Conservation (phyloP, 2,888 invertebrate genomes). For the Rhagonycha lutea region DNA sequence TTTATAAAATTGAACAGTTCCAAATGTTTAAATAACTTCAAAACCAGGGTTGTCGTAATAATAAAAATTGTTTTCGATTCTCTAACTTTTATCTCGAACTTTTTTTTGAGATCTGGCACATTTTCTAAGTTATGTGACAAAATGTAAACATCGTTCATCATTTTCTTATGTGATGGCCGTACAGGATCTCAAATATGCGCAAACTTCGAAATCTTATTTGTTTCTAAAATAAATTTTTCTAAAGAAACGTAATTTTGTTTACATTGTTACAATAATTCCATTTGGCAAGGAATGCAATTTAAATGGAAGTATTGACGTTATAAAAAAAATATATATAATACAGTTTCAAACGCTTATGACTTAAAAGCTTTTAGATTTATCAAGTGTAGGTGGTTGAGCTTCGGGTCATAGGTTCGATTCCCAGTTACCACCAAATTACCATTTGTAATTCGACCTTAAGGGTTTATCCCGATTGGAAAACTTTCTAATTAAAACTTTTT, state of each 20-base stretch:
- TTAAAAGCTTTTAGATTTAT: neutral
- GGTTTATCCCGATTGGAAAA: no score
- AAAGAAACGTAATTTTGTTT: neutral
- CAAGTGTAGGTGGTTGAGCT: neutral
- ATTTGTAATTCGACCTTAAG: no score
- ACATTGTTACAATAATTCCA: neutral
- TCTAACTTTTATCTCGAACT: neutral
- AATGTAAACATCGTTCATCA: neutral
- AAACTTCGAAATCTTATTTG: neutral
- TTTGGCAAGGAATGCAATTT: neutral
- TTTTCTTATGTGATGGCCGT: neutral
- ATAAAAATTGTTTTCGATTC: no score
- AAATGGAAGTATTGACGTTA: neutral
- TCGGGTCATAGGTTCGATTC: no score
- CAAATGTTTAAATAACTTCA: no score
- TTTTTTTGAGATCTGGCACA: neutral
- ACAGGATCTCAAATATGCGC: neutral
- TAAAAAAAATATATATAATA: neutral
- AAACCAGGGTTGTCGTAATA: no score
- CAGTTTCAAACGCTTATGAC: neutral
- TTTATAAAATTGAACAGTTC: no score
- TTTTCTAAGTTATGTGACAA: neutral
- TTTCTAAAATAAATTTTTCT: neutral
- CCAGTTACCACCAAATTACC: no score
- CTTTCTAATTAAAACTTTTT: neutral